Evolutionary conservation across 2,797 vertebrate species (phyloP), one percentile per base, ranked within the genome.

Genomic region (Zenarchopterus dispar): DNA sequence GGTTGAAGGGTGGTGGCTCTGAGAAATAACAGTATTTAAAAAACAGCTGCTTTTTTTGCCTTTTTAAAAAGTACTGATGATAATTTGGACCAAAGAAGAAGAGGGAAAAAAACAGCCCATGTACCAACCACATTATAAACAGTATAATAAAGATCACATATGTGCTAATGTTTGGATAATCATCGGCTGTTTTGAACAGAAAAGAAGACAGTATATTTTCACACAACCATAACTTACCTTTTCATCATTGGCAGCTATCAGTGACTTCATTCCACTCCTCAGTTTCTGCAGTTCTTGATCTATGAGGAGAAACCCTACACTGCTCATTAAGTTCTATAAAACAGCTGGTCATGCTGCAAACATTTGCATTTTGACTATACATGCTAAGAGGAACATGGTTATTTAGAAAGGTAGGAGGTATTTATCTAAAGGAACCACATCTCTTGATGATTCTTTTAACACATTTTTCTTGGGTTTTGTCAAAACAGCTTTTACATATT

Each of bases 281-380:
- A 99, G 81, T 70, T 85, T 90, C 22, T 97, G 96, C 66, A 98
- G 90, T 84, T 99, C 97, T 87, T 96, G 94, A 83, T 97, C 96
- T 98, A 88, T 65, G 86, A 89, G 66, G 52, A 85, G 64, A 85
- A 78, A 67, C 13, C 11, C 36, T 28, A 56, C 16, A 54, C 7
- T 67, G 21, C 64, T 57, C 71, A 77, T 68, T 52, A 62, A 64
- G 70, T 28, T 62, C 9, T 26, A 52, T 28, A 42, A 39, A 22
- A 42, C 50, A 58, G 24, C 56, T 70, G 46, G 13, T 61, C 15
- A 22, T 73, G 57, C 67, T 50, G 48, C 21, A 9, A 51, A 16
- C n/a, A 58, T 47, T 39, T 50, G 24, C 2, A 52, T 56, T 64
- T 56, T 39, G 6, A 53, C 26, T 18, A 28, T 22, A 66, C 19